Base-by-base conservation (phyloP, 2,888 invertebrate species). In the Teleogryllus oceanicus region DNA sequence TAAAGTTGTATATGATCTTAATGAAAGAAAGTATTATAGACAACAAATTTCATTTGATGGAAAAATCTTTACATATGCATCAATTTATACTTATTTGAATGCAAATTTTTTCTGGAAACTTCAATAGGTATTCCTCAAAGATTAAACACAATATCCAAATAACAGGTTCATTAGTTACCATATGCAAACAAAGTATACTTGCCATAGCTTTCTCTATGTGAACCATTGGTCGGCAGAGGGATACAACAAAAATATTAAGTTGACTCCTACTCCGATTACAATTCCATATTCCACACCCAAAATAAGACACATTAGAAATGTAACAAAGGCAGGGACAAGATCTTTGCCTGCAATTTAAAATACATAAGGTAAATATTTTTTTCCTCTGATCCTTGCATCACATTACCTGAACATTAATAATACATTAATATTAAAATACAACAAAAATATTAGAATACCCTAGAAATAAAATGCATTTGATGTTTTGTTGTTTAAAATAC, bases 241-340 rank as follows among this genome's bases (percentile, higher is more conserved):
- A 85, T 95, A 94, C 12, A 96, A 88, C 11, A 96, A 87, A 82
- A 95, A 92, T 50, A 94, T 88, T 8, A 96, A 90, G 86, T 95
- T 95, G 49, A 94, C 91, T 0, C 90, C 92, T 1, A 96, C 95
- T 0, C 96, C 96, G 24, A 94, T 90, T 18, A 96, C 87, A 83
- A 97, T 94, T 2, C 97, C 97, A 82, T 94, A 91, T 87, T 97
- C 96, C 0, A 96, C 96, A 2, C 96, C 96, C 81, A 95, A 90
- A 0, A 90, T 87, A 18, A 97, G 89, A 83, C 96, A 97, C 37
- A 94, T 87, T 0, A 94, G 88, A 86, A 97, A 96, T 0, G 97
- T 97, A 0, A 94, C 92, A 82, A 92, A 90, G 81, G 95, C 94
- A 0, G 96, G 94, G 4, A 94, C 90, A 83, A 95, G 89, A 83